Base-by-base conservation (phyloP, 2,888 invertebrate genomes). In the Halocaridina rubra region DNA sequence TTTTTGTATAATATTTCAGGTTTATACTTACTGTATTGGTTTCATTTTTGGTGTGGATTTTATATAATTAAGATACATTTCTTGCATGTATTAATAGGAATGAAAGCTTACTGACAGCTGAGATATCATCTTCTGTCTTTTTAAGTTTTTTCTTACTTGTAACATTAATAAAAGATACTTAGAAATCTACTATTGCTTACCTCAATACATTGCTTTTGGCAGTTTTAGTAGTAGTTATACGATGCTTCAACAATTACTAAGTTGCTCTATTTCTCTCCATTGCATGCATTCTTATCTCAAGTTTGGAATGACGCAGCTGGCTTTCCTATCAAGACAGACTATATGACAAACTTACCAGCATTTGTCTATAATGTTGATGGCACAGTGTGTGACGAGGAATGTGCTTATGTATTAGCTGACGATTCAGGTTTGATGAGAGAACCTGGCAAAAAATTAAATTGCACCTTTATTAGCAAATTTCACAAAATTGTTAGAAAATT, bases 221-320 rank as follows among this genome's bases (percentile, higher is more conserved):
- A n/a, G 67, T 27, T 29, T 16, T 27, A 67, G 27, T 3, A 3
- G n/a, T 64, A 24, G 24, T 10, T 5, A 24, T 64, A 24, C 24
- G 16, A 4, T 64, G 22, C 27, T 64, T 67, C 27, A 67, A 24
- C n/a, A 19, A 22, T 57, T 24, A 27, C 24, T 67, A 27, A 67
- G 29, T 67, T 67, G 22, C 29, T 22, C 57, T 57, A 57, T 19
- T 29, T 67, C 10, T 67, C 29, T 67, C 29, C 27, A 27, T 67
- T 67, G 67, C 67, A 67, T 67, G 67, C 67, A n/a, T n/a, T n/a
- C n/a, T n/a, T n/a, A n/a, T 67, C 29, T 24, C 67, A 67, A 67
- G 67, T 29, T 67, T 67, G 67, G 67, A 67, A 67, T 67, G 67
- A 27, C 27, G 22, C 67, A 24, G 27, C 67, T 24, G 67, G 67